Base-by-base conservation (phyloP, 2,888 invertebrate genomes). In the Halictus quadricinctus region DNA sequence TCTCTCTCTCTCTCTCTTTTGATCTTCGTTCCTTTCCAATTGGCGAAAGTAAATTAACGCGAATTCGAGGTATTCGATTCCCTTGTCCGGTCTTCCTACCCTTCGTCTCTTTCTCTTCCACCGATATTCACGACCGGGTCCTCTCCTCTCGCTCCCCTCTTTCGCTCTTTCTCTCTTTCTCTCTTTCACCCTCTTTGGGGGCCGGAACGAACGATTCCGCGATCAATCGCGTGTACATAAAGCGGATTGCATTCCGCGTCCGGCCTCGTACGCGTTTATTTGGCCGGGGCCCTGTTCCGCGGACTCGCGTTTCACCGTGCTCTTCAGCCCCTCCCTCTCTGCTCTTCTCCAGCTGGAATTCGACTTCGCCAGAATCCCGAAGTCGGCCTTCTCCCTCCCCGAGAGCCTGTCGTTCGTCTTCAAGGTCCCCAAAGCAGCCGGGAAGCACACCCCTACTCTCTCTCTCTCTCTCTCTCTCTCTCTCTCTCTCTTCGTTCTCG, bases 21-120 rank as follows among this genome's bases (percentile, higher is more conserved):
- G 50, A 50, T 50, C 76, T 50, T 72, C 43, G 72, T 43, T 58
- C 21, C 83, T 66, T 64, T 81, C 85, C 87, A 85, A 85, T 84
- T 83, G 87, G 76, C 85, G 83, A 79, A 84, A 88, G 87, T 89
- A 90, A 90, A 90, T 91, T 90, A 90, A 91, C 90, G 89, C 87
- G 88, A 83, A 82, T 79, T 82, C 82, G 78, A 77, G 79, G 85
- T 84, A 84, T 86, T 86, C 85, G 79, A 79, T 76, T 86, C 84
- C 84, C 84, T 81, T 72, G 77, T 78, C 76, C 83, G 41, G 58
- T 21, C 74, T 25, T 50, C 66, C 66, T 64, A n/a, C 41, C 73
- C 80, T 69, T 70, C 74, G 64, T 50, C 76, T 50, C 76, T 29
- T 70, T 60, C 60, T 50, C 25, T 72, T 70, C 50, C 54, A 36